Percentiles rank a stretch among this genome's conserved stretches.
Evolutionary conservation across 2,113 vertebrate species (phyloP).

Genomic region (Proteles cristata): DNA sequence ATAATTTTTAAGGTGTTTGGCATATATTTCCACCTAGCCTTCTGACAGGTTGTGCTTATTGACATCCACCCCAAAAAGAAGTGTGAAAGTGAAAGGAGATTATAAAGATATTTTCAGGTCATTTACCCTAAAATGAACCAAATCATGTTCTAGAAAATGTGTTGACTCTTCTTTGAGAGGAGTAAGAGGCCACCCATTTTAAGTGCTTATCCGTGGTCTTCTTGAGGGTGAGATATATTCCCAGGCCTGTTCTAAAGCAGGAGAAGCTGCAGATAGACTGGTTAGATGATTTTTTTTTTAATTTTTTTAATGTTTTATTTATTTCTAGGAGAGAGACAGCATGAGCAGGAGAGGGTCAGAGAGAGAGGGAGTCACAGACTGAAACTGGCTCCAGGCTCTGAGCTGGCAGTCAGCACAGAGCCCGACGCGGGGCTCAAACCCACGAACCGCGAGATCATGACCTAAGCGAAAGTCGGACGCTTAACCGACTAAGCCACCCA

Average conservation of each 20-base stretch:
- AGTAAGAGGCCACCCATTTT: neutral
- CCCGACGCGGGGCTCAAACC: too few species aligned
- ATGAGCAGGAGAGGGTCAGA: too few species aligned
- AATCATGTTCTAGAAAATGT: neutral
- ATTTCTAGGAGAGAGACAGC: too few species aligned
- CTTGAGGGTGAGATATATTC: neutral
- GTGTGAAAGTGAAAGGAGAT: neutral
- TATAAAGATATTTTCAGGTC: neutral
- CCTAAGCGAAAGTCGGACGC: too few species aligned
- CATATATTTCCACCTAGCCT: neutral
- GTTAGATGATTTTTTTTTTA: neutral
- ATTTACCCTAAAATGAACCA: neutral
- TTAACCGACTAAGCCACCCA: too few species aligned
- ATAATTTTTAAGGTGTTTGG: neutral
- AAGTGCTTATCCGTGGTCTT: neutral
- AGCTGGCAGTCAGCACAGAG: too few species aligned
- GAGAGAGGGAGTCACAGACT: too few species aligned
- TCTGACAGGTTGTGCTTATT: neutral
- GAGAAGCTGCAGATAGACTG: neutral
- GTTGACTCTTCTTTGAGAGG: neutral
- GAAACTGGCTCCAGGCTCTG: too few species aligned
- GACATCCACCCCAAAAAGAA: neutral
- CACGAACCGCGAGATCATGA: too few species aligned
- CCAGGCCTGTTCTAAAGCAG: neutral
- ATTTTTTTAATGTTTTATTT: too few species aligned